phyloP scores from a whole-genome alignment of 2,797 vertebrate species.

The Phoeniculus purpureus region DNA sequence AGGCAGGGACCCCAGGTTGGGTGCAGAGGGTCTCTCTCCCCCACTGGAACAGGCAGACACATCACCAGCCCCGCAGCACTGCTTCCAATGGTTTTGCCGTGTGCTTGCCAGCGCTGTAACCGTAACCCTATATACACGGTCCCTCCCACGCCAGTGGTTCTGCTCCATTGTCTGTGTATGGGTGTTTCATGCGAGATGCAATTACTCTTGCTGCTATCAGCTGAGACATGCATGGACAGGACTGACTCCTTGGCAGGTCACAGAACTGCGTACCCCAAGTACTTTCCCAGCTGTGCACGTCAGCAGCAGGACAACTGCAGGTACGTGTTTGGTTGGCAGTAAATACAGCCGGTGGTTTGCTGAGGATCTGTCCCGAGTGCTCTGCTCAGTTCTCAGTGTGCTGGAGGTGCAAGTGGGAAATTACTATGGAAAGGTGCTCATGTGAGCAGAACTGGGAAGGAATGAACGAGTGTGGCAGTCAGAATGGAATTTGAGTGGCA shows the following conservation, averaged over 20 bases:
- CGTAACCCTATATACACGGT: background rate
- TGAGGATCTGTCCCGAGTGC: background rate
- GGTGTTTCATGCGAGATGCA: background rate
- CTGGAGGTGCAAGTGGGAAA: background rate
- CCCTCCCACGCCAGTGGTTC: slow-evolving; percentile 15
- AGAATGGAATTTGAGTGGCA: background rate
- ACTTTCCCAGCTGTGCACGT: accelerated
- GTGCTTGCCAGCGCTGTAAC: background rate
- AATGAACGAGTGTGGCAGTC: background rate
- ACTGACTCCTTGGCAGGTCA: background rate
- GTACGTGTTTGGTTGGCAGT: no score
- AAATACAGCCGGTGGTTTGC: background rate
- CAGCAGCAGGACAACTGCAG: background rate
- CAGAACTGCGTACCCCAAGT: background rate
- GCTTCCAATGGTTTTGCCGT: background rate
- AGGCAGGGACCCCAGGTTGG: background rate
- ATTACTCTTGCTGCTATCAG: background rate
- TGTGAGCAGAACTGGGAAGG: background rate
- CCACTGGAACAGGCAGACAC: background rate
- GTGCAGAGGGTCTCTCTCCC: background rate
- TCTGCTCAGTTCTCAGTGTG: background rate
- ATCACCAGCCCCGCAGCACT: background rate
- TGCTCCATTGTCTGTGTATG: slow-evolving; percentile 7
- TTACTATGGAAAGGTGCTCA: background rate
- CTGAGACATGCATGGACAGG: background rate